phyloP scores from a whole-genome alignment of 2,113 vertebrate species.

The Pao palembangensis region DNA sequence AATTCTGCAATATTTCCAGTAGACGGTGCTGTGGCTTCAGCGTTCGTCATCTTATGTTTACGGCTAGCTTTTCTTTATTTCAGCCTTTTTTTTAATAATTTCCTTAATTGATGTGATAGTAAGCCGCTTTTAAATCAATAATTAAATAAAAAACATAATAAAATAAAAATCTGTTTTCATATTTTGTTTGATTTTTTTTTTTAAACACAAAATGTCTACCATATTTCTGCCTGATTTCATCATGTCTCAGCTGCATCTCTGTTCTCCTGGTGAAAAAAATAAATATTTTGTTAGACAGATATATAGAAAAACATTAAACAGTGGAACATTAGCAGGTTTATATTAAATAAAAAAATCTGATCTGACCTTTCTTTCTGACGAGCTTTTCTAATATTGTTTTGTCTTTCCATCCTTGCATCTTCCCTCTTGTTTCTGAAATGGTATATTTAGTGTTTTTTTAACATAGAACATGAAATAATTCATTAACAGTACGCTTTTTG shows the following conservation, averaged over 20 bases:
- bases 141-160: too few relatives aligned
- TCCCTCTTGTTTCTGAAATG: constrained; percentile 59
- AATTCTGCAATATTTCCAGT: constrained; percentile 18
- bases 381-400: constrained; percentile 76
- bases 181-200: neutral
- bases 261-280: constrained; percentile 74
- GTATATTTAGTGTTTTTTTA: neutral
- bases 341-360: neutral
- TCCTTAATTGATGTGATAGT: neutral
- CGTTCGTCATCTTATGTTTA: neutral
- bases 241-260: constrained; percentile 89
- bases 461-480: neutral
- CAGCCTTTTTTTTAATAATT: neutral
- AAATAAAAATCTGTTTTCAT: neutral
- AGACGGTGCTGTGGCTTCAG: constrained; percentile 27
- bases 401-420: constrained; percentile 74
- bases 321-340: neutral
- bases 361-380: constrained; percentile 74
- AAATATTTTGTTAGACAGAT: neutral
- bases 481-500: constrained; percentile 1
- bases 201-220: constrained; percentile 66
- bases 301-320: neutral
- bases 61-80: neutral
- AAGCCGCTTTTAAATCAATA: too few relatives aligned
- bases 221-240: constrained; percentile 92